These are phyloP conservation scores for Aphidoletes aphidimyza DNA, from an alignment of 2,888 invertebrate genomes.

Conservation along the genomic window DNA sequence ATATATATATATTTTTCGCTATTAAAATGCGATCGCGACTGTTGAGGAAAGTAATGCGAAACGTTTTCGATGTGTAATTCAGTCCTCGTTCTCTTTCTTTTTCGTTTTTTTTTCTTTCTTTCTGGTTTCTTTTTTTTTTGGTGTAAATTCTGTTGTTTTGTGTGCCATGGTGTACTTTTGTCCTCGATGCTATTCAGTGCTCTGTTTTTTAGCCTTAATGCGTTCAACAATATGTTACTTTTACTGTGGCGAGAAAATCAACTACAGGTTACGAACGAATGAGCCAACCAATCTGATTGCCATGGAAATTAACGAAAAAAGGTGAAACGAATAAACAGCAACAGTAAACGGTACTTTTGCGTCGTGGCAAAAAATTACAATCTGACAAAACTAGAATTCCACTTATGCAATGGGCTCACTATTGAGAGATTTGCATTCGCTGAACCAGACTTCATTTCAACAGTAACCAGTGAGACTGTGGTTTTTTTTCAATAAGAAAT, in stretches of 20 bases:
- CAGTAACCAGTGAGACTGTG: no score
- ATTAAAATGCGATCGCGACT: conserved; percentile 24
- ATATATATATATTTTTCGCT: neutral
- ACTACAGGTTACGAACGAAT: neutral
- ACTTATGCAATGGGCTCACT: neutral
- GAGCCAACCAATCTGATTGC: neutral
- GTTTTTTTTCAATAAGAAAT: no score
- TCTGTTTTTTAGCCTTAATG: neutral
- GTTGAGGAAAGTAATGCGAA: neutral
- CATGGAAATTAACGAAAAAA: neutral
- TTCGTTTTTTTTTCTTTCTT: neutral
- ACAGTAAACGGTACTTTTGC: no score
- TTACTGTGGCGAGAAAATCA: neutral
- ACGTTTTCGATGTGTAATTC: no score
- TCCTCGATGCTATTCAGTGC: conserved; percentile 13
- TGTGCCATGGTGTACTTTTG: conserved; percentile 12
- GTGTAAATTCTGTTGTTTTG: no score
- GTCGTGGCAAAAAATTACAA: no score
- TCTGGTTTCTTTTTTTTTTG: neutral
- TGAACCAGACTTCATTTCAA: no score
- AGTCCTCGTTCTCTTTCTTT: no score
- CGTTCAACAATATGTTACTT: neutral
- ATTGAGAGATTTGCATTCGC: neutral
- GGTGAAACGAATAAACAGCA: no score
- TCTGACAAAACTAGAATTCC: neutral